These are phyloP conservation scores for Typhlichthys eigenmanni DNA, from an alignment of 2,797 vertebrate species.

Conservation along the genomic window DNA sequence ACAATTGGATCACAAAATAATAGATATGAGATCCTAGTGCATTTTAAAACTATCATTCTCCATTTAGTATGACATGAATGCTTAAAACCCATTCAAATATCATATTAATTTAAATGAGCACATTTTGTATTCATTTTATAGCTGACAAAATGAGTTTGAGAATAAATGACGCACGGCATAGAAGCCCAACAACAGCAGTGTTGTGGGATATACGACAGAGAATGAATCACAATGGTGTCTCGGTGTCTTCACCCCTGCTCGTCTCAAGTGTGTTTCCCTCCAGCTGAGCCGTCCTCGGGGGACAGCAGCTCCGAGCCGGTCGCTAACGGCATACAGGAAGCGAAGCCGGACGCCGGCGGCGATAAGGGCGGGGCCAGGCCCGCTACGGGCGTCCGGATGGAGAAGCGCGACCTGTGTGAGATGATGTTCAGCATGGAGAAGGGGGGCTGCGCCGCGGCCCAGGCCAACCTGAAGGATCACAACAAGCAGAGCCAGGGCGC, in stretches of 20 bases:
- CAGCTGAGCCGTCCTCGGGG: neutral
- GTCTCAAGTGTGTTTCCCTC: neutral
- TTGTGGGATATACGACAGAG: neutral
- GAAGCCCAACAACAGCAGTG: too few relatives aligned
- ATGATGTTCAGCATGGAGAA: constrained; percentile 92
- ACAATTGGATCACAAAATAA: too few relatives aligned
- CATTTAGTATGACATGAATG: too few relatives aligned
- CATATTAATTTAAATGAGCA: too few relatives aligned
- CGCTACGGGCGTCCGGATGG: constrained; percentile 51
- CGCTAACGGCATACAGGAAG: constrained; percentile 6
- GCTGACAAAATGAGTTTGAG: too few relatives aligned
- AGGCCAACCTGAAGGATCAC: constrained; percentile 29
- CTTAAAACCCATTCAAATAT: too few relatives aligned
- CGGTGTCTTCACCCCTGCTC: too few relatives aligned
- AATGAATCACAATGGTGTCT: too few relatives aligned
- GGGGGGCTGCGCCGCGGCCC: constrained; percentile 61
- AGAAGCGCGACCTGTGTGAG: constrained; percentile 80
- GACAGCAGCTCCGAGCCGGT: neutral
- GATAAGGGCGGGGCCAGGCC: constrained; percentile 41
- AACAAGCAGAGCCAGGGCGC: constrained; percentile 11
- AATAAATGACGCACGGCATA: too few relatives aligned
- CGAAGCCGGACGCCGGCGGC: constrained; percentile 26
- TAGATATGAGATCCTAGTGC: too few relatives aligned
- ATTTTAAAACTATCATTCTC: too few relatives aligned
- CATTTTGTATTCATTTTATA: too few relatives aligned